Evolutionary conservation across 2,888 invertebrate genomes (phyloP), one percentile per base, ranked within the genome.

Genomic region (Drosophila mimica): DNA sequence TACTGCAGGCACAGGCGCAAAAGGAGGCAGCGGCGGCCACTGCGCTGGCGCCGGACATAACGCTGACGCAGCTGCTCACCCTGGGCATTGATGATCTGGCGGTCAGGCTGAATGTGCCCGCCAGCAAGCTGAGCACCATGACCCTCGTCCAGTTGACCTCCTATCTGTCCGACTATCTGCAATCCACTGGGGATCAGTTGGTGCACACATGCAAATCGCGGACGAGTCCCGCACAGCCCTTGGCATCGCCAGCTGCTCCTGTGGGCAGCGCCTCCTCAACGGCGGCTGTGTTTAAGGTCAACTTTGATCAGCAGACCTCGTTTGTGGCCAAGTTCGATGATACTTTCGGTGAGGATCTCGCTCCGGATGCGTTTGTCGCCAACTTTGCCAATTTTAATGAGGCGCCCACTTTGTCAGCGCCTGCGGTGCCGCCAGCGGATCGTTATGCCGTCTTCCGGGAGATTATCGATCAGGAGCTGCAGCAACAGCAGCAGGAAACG

Each of bases 391-490:
- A 95, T 84, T 95, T 95, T 80, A 93, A 92, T 70, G 89, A 83
- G 20, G 69, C 83, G 0, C 84, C 88, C 0, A 65, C 74, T 0
- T 58, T 70, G 8, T 58, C 75, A 1, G 85, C 75, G 13, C 67
- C 85, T 0, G 79, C 88, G 6, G 95, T 95, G 70, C 93, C 95
- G 0, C 93, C 95, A 0, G 96, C 96, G 88, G 98, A 98, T 91
- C 95, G 97, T 82, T 98, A 98, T 92, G 98, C 98, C 0, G 98
- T 96, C 0, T 98, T 98, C 88, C 94, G 98, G 74, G 98, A 98
- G 93, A 95, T 97, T 81, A 96, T 97, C 81, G 96, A 97, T 86
- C 96, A 96, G 91, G 96, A 96, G 81, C 92, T 95, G 34, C 95
- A 95, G 91, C 94, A 93, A 30, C 95, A 95, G 91, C 91, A 88